Conservation (phyloP, 2,797 vertebrate species). For the Enteromius thamalakanensis region DNA sequence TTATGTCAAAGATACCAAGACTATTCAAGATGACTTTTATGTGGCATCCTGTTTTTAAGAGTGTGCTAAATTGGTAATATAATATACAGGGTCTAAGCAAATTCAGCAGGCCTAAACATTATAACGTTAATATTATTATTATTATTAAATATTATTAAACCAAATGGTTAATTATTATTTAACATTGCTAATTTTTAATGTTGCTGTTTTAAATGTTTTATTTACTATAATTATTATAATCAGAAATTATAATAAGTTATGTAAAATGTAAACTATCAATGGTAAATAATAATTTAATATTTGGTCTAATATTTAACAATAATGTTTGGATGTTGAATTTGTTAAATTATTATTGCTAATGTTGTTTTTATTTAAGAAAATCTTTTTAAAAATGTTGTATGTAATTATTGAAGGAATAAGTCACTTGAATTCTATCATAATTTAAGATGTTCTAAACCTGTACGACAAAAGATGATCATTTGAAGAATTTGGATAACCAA, state of each 20-base stretch:
- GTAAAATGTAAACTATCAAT: neutral
- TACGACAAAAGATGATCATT: neutral
- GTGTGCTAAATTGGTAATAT: neutral
- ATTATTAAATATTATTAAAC: too few species aligned
- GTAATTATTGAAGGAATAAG: too few species aligned
- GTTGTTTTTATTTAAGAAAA: too few species aligned
- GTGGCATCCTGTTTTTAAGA: neutral
- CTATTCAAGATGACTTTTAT: neutral
- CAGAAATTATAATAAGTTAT: neutral
- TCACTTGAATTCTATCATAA: too few species aligned
- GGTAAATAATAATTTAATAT: neutral
- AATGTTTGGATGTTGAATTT: neutral
- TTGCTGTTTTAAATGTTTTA: neutral
- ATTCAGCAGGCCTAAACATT: neutral
- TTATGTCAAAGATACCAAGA: neutral
- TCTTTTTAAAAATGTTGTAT: too few species aligned
- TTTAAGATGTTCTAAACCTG: neutral
- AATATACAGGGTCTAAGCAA: neutral
- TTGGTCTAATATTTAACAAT: neutral
- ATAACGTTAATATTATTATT: too few species aligned
- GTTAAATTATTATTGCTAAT: neutral
- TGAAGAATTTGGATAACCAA: neutral
- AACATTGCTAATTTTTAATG: neutral
- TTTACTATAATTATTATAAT: neutral
- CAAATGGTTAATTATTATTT: neutral